phyloP scores from a whole-genome alignment of 2,113 vertebrate genomes.

The Phocoena sinus region DNA sequence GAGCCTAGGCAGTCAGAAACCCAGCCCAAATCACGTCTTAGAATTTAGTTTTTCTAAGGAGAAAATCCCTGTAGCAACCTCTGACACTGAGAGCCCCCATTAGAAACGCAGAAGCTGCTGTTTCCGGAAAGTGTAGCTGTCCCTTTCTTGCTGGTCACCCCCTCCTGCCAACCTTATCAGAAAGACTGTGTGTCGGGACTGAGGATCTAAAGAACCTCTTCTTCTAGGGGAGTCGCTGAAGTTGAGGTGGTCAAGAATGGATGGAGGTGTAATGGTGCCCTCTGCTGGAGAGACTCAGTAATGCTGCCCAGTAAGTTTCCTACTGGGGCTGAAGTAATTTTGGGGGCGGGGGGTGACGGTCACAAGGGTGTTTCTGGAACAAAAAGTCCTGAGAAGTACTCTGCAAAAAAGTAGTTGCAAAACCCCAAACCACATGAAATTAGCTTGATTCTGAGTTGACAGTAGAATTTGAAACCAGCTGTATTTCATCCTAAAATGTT shows the following conservation, averaged over 20 bases:
- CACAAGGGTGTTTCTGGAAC: conserved; percentile 53
- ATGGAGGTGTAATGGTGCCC: conserved; percentile 53
- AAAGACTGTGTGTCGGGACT: background rate
- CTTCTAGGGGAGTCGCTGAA: background rate
- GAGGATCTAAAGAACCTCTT: background rate
- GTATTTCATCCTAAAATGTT: conserved; percentile 70
- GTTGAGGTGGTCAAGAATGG: background rate
- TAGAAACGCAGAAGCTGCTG: background rate
- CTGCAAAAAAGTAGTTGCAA: conserved; percentile 47
- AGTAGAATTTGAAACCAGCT: conserved; percentile 69
- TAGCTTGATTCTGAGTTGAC: conserved; percentile 68
- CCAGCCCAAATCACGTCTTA: background rate
- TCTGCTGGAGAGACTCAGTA: conserved; percentile 55
- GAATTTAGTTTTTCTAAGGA: background rate
- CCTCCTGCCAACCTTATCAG: background rate
- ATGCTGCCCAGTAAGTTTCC: background rate
- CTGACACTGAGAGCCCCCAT: background rate
- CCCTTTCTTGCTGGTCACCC: background rate
- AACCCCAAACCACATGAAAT: conserved; percentile 69
- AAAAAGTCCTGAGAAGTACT: conserved; percentile 45
- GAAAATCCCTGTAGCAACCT: background rate
- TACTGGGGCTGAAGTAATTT: background rate
- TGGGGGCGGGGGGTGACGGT: background rate
- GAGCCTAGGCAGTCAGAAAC: background rate
- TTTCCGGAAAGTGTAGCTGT: background rate